Conservation (phyloP, 53 echinoderm and acorn worm genomes). For the Zoroaster sp. region DNA sequence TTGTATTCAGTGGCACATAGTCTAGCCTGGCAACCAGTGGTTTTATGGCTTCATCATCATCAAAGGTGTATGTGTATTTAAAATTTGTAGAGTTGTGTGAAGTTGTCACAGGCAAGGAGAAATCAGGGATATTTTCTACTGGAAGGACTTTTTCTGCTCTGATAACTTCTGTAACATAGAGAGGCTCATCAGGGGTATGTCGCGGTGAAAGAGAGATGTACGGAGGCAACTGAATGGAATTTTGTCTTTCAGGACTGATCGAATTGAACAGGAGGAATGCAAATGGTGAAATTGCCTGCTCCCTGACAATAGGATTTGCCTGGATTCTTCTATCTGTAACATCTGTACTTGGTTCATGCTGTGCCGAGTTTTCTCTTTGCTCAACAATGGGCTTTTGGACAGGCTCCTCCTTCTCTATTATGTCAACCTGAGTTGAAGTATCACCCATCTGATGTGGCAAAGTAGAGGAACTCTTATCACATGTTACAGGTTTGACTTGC, state of each 20-base stretch:
- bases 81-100: neutral
- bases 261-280: constrained; percentile 1
- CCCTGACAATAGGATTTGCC: constrained; percentile 61
- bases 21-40: constrained; percentile 40
- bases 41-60: neutral
- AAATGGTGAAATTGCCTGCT: constrained; percentile 60
- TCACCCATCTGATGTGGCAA: neutral
- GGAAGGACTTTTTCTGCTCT: neutral
- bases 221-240: neutral
- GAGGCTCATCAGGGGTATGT: neutral
- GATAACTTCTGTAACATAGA: constrained; percentile 24
- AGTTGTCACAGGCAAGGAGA: neutral
- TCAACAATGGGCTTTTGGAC: neutral
- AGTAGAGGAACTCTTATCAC: constrained; percentile 32
- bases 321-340: constrained; percentile 64
- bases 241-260: constrained; percentile 11
- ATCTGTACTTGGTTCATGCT: constrained; percentile 42
- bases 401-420: neutral
- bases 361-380: constrained; percentile 24
- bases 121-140: neutral
- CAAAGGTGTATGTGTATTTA: constrained; percentile 16
- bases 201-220: neutral
- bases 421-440: constrained; percentile 25
- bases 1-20: constrained; percentile 7
- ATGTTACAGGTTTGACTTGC: constrained; percentile 68